Percentiles rank a stretch among this genome's conserved stretches.
Conservation (phyloP, 2,797 vertebrate genomes). For the Gephyroberyx darwinii region DNA sequence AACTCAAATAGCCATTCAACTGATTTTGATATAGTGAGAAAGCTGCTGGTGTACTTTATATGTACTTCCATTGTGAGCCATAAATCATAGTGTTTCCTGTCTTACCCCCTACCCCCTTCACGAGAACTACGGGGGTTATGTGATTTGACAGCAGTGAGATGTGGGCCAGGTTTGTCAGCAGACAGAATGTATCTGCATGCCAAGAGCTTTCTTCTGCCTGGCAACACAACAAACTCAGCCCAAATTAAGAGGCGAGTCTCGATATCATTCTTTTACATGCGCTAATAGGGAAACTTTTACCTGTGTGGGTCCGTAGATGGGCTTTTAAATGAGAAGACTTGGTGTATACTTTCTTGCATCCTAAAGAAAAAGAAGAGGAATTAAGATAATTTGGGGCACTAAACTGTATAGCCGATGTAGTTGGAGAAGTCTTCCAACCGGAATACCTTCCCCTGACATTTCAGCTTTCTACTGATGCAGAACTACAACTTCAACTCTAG, state of each 20-base stretch:
- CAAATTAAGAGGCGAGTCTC: slow-evolving; percentile 56
- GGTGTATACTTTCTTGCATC: slow-evolving; percentile 97
- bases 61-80: slow-evolving; percentile 35
- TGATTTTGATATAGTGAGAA: slow-evolving; percentile 23
- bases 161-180: slow-evolving; percentile 65
- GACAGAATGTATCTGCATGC: slow-evolving; percentile 66
- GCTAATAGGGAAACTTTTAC: slow-evolving; percentile 80
- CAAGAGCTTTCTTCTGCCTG: slow-evolving; percentile 71
- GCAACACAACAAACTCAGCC: slow-evolving; percentile 62
- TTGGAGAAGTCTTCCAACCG: neutral
- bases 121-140: slow-evolving; percentile 61
- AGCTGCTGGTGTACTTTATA: neutral
- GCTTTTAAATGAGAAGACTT: slow-evolving; percentile 99
- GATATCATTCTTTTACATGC: slow-evolving; percentile 11
- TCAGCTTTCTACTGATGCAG: neutral
- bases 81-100: slow-evolving; percentile 59
- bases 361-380: slow-evolving; percentile 75
- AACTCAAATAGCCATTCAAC: slow-evolving; percentile 12
- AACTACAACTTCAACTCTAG: neutral
- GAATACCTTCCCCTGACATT: neutral
- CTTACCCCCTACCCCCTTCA: slow-evolving; percentile 35
- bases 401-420: neutral
- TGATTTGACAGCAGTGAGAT: slow-evolving; percentile 68
- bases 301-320: slow-evolving; percentile 96
- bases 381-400: slow-evolving; percentile 37